These are phyloP conservation scores for Orbicella faveolata DNA, from an alignment of 64 coral and sea anemone species.

Conservation along the genomic window DNA sequence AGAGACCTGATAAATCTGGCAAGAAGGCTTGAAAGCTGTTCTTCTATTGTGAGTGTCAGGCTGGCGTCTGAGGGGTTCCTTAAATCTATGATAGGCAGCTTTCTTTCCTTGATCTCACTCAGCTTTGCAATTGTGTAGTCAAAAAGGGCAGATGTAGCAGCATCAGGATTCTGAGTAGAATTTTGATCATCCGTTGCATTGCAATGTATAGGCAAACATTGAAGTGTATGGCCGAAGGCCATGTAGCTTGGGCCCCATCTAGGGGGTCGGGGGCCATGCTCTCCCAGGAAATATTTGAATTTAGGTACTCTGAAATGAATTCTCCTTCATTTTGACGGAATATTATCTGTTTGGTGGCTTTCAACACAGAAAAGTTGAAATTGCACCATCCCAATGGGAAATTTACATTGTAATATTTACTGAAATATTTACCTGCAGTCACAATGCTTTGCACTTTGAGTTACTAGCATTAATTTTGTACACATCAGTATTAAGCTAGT, in stretches of 20 bases:
- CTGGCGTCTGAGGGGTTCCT: slow-evolving; percentile 20
- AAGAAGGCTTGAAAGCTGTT: slow-evolving; percentile 54
- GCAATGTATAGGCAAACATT: not conserved
- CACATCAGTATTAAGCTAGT: not conserved
- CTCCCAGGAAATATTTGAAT: not conserved
- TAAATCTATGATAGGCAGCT: slow-evolving; percentile 42
- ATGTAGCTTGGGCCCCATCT: too few species aligned
- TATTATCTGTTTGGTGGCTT: slow-evolving; percentile 1
- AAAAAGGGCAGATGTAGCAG: slow-evolving; percentile 36
- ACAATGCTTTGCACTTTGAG: not conserved
- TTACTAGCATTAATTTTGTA: not conserved
- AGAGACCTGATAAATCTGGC: slow-evolving; percentile 36
- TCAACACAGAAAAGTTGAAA: slow-evolving; percentile 11
- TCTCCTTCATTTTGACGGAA: not conserved
- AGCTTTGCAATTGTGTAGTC: slow-evolving; percentile 43
- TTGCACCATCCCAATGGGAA: not conserved
- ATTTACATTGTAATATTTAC: slow-evolving; percentile 1
- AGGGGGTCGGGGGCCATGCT: too few species aligned
- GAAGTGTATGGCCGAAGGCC: not conserved
- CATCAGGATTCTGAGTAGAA: slow-evolving; percentile 1
- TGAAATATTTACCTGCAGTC: not conserved
- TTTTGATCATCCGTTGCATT: not conserved
- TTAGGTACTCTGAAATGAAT: not conserved
- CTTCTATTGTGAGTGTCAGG: slow-evolving; percentile 24
- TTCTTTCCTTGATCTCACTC: slow-evolving; percentile 23